A percentile compares a stretch with the other conserved stretches of the same genome.
These are phyloP conservation scores for Cossypha heuglini DNA, from an alignment of 2,797 vertebrate genomes.

Conservation along the genomic window DNA sequence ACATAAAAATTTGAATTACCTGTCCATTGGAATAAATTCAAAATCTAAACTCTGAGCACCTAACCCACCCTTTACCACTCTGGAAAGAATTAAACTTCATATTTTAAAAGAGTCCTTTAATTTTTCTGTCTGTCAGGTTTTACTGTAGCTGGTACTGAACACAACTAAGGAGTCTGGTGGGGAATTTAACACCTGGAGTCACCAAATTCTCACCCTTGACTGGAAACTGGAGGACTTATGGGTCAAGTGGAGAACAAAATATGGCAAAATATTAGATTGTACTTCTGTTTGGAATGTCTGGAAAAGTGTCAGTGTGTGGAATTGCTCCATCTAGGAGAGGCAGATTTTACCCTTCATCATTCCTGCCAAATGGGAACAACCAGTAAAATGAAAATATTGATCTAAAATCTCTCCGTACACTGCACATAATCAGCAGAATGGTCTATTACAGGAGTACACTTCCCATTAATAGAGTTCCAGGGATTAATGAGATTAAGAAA, in stretches of 20 bases:
- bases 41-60: background rate
- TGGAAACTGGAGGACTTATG: background rate
- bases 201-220: background rate
- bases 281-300: background rate
- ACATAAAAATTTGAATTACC: background rate
- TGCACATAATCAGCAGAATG: background rate
- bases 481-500: background rate
- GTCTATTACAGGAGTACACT: background rate
- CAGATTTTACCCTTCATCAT: background rate
- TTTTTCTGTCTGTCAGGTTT: background rate
- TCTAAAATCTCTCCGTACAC: background rate
- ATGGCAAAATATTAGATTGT: background rate
- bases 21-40: background rate
- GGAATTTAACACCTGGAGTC: background rate
- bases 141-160: background rate
- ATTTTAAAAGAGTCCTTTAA: background rate
- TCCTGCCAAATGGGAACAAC: background rate
- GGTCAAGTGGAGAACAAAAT: background rate
- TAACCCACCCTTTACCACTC: background rate
- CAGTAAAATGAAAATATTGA: background rate
- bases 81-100: background rate
- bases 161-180: accelerated
- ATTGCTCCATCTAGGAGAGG: background rate
- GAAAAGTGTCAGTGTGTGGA: background rate
- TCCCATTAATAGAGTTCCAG: background rate